Percentiles rank a stretch among this genome's conserved stretches.
Conservation (phyloP, 2,797 vertebrate species). For the Steatocranus sp. region DNA sequence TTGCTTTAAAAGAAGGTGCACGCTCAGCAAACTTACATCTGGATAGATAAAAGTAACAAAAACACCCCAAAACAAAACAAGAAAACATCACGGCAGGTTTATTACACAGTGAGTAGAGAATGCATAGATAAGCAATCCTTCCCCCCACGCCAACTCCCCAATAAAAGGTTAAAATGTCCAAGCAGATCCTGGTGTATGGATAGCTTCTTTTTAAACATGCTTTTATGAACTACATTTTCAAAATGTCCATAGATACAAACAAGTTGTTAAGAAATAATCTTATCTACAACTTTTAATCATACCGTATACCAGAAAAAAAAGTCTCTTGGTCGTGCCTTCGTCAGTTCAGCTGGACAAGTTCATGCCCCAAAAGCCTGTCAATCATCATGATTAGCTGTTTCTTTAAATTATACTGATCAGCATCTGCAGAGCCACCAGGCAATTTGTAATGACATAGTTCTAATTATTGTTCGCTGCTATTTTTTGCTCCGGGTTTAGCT, state of each 20-base stretch:
- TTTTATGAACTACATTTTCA: background rate
- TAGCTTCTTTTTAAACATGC: background rate
- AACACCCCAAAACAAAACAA: accelerated
- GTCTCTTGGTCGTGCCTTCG: background rate
- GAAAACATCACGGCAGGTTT: background rate
- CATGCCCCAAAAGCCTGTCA: slow-evolving; percentile 3
- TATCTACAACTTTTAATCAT: background rate
- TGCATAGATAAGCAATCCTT: background rate
- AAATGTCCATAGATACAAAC: background rate
- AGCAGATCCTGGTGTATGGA: background rate
- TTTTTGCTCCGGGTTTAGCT: background rate
- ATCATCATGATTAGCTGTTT: slow-evolving; percentile 20
- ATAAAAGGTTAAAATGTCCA: background rate
- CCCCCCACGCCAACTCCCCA: background rate
- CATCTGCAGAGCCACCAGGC: slow-evolving; percentile 2
- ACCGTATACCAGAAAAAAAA: background rate
- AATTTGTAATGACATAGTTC: background rate
- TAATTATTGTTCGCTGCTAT: background rate
- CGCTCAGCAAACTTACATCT: background rate
- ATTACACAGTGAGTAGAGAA: background rate
- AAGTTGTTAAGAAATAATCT: background rate
- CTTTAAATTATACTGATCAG: slow-evolving; percentile 16
- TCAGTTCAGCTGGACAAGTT: background rate
- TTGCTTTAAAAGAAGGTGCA: slow-evolving; percentile 7
- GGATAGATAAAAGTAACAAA: slow-evolving; percentile 10